Evolutionary conservation across 2,888 invertebrate species (phyloP), one percentile per base, ranked within the genome.

Genomic region (Sinhomidia bicolor): DNA sequence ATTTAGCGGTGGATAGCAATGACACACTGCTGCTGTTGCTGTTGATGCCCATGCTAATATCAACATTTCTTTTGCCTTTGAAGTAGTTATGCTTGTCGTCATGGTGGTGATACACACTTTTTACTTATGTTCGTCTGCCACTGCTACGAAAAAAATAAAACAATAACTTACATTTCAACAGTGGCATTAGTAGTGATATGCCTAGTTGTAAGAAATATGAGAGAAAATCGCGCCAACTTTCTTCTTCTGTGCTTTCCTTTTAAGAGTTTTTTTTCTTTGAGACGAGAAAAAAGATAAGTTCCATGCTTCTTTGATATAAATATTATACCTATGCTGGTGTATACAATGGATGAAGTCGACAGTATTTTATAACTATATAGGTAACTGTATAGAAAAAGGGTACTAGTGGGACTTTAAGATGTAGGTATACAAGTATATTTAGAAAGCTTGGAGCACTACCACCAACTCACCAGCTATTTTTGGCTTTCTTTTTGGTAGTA

Each of bases 101-200:
- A 29, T 76, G 14, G 12, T 41, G 44, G 44, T 51, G 4, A 29
- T 57, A 9, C 54, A 57, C 76, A 54, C 76, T 20, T 29, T 36
- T 36, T 36, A 14, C 65, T 36, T 17, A 36, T 10, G 17, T 6
- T 36, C n/a, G n/a, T 23, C 68, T 68, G 17, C 0, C n/a, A 14
- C 68, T 44, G 23, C 62, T 65, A 17, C 0, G 32, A 65, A 65
- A 71, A 71, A 60, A 17, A 65, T 65, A 36, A 36, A 65, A 65
- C 65, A 65, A 71, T 71, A 71, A 71, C 71, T 71, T 71, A 44
- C 71, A 68, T 68, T 68, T 68, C 20, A 71, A 71, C 41, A 71
- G 41, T 65, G 17, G 26, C 12, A 60, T 17, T 17, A 32, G 1
- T 62, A 32, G 29, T 32, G 62, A 23, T 62, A 62, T 29, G 10